These are phyloP conservation scores for Antigone vipio DNA, from an alignment of 2,113 vertebrate species.

Conservation along the genomic window DNA sequence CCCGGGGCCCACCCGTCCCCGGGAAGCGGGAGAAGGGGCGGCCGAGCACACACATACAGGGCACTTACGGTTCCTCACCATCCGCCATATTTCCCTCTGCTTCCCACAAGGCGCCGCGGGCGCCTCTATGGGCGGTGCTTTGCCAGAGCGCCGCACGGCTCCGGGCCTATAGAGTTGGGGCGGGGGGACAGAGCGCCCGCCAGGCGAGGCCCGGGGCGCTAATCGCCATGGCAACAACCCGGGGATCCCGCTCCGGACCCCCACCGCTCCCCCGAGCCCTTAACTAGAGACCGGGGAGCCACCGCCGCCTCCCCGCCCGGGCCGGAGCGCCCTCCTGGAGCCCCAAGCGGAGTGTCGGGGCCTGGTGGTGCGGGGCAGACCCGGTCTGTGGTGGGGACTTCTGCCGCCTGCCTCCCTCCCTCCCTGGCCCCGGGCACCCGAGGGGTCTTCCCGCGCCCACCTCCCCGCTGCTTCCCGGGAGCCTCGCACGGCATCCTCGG, in stretches of 20 bases:
- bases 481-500: not conserved
- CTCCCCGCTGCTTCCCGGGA: not conserved
- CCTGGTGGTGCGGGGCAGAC: not conserved
- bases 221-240: fast-evolving
- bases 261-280: not conserved
- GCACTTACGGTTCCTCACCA: constrained; percentile 94
- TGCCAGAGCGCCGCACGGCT: not conserved
- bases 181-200: not conserved
- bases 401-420: not conserved
- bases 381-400: not conserved
- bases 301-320: no score
- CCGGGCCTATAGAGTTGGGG: fast-evolving
- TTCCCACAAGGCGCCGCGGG: constrained; percentile 42
- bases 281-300: not conserved
- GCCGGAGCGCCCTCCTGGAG: not conserved
- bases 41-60: constrained; percentile 54
- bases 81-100: constrained; percentile 89
- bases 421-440: not conserved
- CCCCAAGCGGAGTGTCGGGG: not conserved
- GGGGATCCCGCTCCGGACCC: fast-evolving
- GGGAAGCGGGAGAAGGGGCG: constrained; percentile 1
- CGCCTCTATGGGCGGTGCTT: not conserved
- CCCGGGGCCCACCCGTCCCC: constrained; percentile 49
- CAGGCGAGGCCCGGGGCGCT: no score
- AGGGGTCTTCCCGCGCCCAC: not conserved